phyloP scores from a whole-genome alignment of 1,140 invertebrate species.

The Caenorhabditis remanei region DNA sequence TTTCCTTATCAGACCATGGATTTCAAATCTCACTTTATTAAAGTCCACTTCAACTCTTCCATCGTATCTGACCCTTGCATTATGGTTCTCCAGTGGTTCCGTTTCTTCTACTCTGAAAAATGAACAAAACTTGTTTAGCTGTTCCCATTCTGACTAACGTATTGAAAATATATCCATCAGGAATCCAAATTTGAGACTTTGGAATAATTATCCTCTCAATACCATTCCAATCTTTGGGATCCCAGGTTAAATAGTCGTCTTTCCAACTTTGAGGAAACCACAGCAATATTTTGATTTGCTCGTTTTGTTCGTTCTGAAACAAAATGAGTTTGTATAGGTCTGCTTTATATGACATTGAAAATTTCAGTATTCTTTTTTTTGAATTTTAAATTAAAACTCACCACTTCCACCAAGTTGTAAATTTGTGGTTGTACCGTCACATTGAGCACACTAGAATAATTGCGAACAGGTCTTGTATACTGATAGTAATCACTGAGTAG shows the following conservation, averaged over 20 bases:
- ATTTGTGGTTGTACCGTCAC: conserved; percentile 64
- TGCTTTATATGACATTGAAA: neutral
- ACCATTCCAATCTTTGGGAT: conserved; percentile 59
- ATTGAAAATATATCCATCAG: conserved; percentile 65
- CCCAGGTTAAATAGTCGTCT: conserved; percentile 50
- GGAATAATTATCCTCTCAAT: conserved; percentile 60
- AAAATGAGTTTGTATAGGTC: neutral
- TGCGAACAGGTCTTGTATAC: conserved; percentile 34
- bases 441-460: conserved; percentile 60
- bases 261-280: conserved; percentile 64
- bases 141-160: conserved; percentile 3
- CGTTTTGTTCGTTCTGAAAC: conserved; percentile 60
- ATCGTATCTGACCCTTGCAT: conserved; percentile 60
- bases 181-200: conserved; percentile 58
- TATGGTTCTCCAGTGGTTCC: conserved; percentile 59
- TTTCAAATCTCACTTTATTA: conserved; percentile 52
- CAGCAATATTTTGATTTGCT: conserved; percentile 63
- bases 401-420: conserved; percentile 60
- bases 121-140: neutral
- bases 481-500: conserved; percentile 48
- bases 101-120: conserved; percentile 62
- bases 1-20: no score
- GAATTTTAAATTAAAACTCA: neutral
- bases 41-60: conserved; percentile 62
- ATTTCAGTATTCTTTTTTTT: no score